Base-by-base conservation (phyloP, 2,113 vertebrate genomes). In the Atrichornis clamosus region DNA sequence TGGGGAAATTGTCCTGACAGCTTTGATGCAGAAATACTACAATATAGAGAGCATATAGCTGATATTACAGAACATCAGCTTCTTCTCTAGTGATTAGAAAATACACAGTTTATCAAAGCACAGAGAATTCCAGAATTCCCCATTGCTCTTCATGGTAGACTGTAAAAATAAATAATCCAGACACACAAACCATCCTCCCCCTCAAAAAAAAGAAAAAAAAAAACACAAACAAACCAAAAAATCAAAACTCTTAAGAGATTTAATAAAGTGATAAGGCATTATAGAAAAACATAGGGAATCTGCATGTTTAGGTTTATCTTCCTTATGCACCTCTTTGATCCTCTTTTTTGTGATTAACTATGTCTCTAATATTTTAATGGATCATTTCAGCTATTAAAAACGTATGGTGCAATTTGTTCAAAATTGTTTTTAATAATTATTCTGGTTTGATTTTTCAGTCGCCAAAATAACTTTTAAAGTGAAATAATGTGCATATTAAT, bases 71-170 rank as follows among this genome's bases (percentile, higher is more conserved):
- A 88, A 59, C 32, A 74, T 55, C 72, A 90, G 41, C 28, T 84
- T 73, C 63, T 94, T 88, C 79, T 88, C 75, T 33, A 60, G 76
- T 58, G 68, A 86, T 93, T 93, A 70, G 41, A 90, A 92, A 92
- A 67, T 46, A 70, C 15, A 59, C 63, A 63, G 27, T 33, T 56
- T 84, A 72, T 35, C 60, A 91, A 83, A 87, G 59, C 35, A 56
- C 5, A 72, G 32, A 52, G 90, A 92, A 74, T 68, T 90, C 37
- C 33, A 86, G 83, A 94, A 81, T 70, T 86, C 67, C 49, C 52
- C 26, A 30, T 14, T 6, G 4, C 4, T 96, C 67, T 80, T 88
- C 23, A 39, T 22, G 10, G 20, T 49, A 80, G 44, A 35, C 15
- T 70, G 35, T 44, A 84, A 90, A 95, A 91, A 85, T 33, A 74